Evolutionary conservation across 23 tunicate species (phyloP).

Genomic region (Halocynthia roretzi): DNA sequence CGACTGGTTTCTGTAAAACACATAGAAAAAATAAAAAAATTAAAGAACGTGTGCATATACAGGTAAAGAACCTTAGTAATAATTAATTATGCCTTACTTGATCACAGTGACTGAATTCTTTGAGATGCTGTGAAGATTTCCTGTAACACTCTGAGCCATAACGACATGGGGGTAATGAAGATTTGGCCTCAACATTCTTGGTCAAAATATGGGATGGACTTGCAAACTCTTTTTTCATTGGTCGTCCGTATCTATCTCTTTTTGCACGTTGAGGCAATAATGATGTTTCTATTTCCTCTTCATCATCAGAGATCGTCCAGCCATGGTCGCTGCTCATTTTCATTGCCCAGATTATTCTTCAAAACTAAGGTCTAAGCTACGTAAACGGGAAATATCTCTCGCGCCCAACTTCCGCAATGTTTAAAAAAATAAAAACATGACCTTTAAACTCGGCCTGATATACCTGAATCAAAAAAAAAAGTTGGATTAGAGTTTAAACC

Average conservation of each 20-base stretch:
- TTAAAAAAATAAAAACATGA: too few species aligned
- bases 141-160: conserved; percentile 58
- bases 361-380: too few species aligned
- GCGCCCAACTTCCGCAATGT: too few species aligned
- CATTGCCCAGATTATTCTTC: too few species aligned
- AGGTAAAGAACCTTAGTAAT: neutral
- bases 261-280: neutral
- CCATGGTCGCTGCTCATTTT: neutral
- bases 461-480: too few species aligned
- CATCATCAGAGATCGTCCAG: conserved; percentile 7
- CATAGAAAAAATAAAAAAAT: too few species aligned
- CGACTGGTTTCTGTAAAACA: too few species aligned
- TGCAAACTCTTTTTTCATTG: conserved; percentile 8
- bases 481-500: too few species aligned
- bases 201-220: conserved; percentile 31
- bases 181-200: conserved; percentile 11
- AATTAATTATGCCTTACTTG: neutral
- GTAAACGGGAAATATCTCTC: too few species aligned
- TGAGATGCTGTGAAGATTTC: conserved; percentile 44
- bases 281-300: neutral
- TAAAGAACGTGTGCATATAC: too few species aligned
- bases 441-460: too few species aligned
- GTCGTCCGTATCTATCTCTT: neutral
- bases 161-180: conserved; percentile 9
- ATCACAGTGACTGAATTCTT: conserved; percentile 38